phyloP scores from a whole-genome alignment of 2,113 vertebrate species.

The Lophochroa leadbeateri region DNA sequence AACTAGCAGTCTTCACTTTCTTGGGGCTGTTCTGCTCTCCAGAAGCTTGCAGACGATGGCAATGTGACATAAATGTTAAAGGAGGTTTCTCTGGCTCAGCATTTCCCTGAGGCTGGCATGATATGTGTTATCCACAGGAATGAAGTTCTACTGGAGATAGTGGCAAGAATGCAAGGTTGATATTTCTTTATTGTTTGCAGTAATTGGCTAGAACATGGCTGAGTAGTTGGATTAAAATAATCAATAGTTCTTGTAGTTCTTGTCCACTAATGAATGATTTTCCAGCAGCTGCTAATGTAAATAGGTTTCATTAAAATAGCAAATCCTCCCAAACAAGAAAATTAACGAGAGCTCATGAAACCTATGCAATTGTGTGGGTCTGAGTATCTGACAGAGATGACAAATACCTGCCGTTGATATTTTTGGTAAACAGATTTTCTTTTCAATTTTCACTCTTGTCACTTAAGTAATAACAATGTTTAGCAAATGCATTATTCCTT shows the following conservation, averaged over 20 bases:
- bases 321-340: constrained; percentile 50
- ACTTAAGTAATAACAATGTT: constrained; percentile 28
- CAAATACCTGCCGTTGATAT: constrained; percentile 50
- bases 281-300: constrained; percentile 37
- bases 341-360: constrained; percentile 54
- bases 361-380: constrained; percentile 24
- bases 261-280: constrained; percentile 67
- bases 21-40: neutral
- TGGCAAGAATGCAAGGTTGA: constrained; percentile 17
- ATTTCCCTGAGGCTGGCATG: neutral
- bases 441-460: constrained; percentile 39
- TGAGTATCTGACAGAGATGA: constrained; percentile 45
- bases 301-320: constrained; percentile 65
- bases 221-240: constrained; percentile 58
- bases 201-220: constrained; percentile 56
- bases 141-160: constrained; percentile 1
- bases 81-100: neutral
- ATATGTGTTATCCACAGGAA: neutral
- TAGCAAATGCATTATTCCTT: constrained; percentile 13
- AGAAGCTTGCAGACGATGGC: neutral
- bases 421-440: constrained; percentile 52
- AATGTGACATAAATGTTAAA: constrained; percentile 10
- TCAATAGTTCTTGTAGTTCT: constrained; percentile 67
- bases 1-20: neutral
- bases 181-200: constrained; percentile 60